phyloP scores from a whole-genome alignment of 2,888 invertebrate species.

The Agrotis exclamationis region DNA sequence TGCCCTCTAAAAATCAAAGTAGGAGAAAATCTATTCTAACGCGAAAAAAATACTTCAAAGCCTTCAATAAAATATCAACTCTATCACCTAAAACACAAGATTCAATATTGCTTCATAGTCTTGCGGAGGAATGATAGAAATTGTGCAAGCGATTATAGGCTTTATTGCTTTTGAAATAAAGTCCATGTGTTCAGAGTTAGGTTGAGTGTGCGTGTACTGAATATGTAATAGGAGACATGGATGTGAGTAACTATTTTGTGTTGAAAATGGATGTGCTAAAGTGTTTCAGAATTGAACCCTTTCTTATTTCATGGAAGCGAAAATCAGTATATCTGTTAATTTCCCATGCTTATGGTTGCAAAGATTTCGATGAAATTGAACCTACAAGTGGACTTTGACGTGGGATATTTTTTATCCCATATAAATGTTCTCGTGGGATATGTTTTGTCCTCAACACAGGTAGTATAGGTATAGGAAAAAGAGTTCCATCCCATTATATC shows the following conservation, averaged over 20 bases:
- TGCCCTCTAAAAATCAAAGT: slow-evolving; percentile 62
- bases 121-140: slow-evolving; percentile 24
- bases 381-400: too few species aligned
- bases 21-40: slow-evolving; percentile 52
- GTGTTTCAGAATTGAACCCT: background rate
- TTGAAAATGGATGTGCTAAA: slow-evolving; percentile 32
- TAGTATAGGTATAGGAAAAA: too few species aligned
- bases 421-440: too few species aligned
- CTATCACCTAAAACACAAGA: slow-evolving; percentile 27
- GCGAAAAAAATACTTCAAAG: slow-evolving; percentile 33
- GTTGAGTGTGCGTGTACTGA: slow-evolving; percentile 67
- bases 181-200: slow-evolving; percentile 34
- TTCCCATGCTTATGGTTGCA: too few species aligned
- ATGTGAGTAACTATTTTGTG: slow-evolving; percentile 43
- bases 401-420: too few species aligned
- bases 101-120: slow-evolving; percentile 38
- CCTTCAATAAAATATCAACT: slow-evolving; percentile 53
- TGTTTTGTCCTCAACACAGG: too few species aligned
- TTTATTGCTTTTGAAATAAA: slow-evolving; percentile 13
- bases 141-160: slow-evolving; percentile 39
- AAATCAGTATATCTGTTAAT: too few species aligned
- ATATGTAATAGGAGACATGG: slow-evolving; percentile 70
- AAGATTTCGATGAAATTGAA: too few species aligned
- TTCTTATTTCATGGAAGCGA: background rate
- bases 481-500: too few species aligned